Conservation (phyloP, 2,113 vertebrate species). For the Phoxinus phoxinus region DNA sequence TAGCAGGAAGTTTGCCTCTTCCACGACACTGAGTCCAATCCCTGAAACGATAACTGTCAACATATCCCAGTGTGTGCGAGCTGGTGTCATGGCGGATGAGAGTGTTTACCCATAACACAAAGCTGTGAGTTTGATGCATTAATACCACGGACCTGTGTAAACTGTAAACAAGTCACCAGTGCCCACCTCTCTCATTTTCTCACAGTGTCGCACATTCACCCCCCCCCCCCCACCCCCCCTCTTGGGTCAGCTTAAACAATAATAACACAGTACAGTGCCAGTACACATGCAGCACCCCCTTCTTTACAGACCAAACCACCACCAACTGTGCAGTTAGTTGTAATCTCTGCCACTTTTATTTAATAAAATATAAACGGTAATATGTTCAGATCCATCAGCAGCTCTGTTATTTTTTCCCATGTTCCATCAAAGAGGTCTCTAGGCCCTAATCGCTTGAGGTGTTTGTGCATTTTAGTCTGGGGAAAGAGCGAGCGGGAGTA, state of each 20-base stretch:
- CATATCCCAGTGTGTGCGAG: conserved; percentile 45
- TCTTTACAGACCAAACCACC: neutral
- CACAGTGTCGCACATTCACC: neutral
- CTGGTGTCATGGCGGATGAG: conserved; percentile 43
- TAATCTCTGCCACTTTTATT: neutral
- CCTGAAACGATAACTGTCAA: conserved; percentile 49
- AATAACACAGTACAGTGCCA: neutral
- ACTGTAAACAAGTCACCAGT: conserved; percentile 56
- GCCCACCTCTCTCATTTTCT: conserved; percentile 41
- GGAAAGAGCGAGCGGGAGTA: neutral
- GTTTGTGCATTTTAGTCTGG: conserved; percentile 33
- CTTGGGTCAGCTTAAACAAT: neutral
- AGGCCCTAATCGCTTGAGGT: neutral
- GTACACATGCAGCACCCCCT: neutral
- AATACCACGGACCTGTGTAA: conserved; percentile 53
- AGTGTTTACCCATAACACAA: conserved; percentile 56
- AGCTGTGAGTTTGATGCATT: conserved; percentile 51
- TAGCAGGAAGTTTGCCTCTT: conserved; percentile 29
- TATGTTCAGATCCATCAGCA: neutral
- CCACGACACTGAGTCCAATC: conserved; percentile 29
- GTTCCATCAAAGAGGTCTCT: neutral
- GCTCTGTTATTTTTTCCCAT: neutral
- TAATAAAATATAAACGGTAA: neutral
- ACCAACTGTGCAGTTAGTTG: conserved; percentile 2
- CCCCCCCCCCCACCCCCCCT: neutral